These are phyloP conservation scores for Polyommatus iphigenia DNA, from an alignment of 2,888 invertebrate species.

Conservation along the genomic window DNA sequence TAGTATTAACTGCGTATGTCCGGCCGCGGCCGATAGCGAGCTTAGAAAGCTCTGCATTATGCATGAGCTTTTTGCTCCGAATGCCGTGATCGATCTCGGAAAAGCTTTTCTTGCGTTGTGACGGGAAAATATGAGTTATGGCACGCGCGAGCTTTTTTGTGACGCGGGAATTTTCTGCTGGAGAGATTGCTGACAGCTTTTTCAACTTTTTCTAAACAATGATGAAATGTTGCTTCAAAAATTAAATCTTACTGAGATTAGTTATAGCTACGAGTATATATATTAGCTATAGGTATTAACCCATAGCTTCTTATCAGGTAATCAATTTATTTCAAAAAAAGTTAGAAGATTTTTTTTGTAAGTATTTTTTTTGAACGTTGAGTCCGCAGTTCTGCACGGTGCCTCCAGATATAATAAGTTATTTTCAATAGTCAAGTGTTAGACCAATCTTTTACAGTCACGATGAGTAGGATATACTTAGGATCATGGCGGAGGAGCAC, in stretches of 20 bases:
- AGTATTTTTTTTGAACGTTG: too few relatives aligned
- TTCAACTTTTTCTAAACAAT: not conserved
- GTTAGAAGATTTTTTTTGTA: too few relatives aligned
- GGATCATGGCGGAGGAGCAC: not conserved
- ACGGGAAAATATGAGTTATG: conserved; percentile 27
- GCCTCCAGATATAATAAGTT: too few relatives aligned
- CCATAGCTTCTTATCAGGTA: too few relatives aligned
- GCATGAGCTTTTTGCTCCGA: conserved; percentile 39
- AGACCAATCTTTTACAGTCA: not conserved
- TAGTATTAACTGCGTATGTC: conserved; percentile 12
- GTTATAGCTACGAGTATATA: too few relatives aligned
- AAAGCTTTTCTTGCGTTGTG: conserved; percentile 29
- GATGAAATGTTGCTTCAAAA: not conserved
- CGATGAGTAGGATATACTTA: not conserved
- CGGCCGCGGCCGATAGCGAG: conserved; percentile 24
- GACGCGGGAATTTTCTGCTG: not conserved
- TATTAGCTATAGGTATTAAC: too few relatives aligned
- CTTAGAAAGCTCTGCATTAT: conserved; percentile 40
- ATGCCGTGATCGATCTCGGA: conserved; percentile 32
- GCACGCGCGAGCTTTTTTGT: conserved; percentile 14
- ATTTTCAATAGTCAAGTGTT: too few relatives aligned
- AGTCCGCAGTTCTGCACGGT: too few relatives aligned
- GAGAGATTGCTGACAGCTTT: not conserved
- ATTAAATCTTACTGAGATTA: not conserved
- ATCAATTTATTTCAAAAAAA: too few relatives aligned